Evolutionary conservation across 2,113 vertebrate genomes (phyloP).

Genomic region (Micromys minutus): DNA sequence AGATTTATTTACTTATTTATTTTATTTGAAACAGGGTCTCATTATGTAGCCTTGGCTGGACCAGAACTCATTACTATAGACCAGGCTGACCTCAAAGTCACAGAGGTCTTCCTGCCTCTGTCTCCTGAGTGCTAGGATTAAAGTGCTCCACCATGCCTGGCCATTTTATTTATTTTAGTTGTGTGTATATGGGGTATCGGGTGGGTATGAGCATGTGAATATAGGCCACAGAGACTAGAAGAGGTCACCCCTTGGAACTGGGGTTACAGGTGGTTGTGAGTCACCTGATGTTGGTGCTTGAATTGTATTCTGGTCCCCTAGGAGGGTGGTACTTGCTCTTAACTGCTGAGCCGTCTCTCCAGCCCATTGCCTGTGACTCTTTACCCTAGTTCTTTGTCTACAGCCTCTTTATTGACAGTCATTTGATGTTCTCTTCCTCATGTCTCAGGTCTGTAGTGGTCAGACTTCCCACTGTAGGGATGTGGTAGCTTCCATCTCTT

Average conservation of each 20-base stretch:
- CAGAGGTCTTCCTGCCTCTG: not conserved
- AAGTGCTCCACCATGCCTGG: not conserved
- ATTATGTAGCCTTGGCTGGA: not conserved
- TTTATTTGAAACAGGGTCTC: not conserved
- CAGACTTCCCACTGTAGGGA: rapidly evolving
- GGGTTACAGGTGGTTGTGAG: not conserved
- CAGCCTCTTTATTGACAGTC: not conserved
- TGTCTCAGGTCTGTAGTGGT: not conserved
- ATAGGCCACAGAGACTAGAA: not conserved
- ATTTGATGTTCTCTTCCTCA: not conserved
- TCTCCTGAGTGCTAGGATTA: not conserved
- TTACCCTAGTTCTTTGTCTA: not conserved
- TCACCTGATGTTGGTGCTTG: not conserved
- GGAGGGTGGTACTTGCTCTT: not conserved
- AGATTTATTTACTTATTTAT: not conserved
- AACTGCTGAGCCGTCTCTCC: not conserved
- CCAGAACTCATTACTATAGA: not conserved
- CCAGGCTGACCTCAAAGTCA: not conserved
- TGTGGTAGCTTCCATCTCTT: not conserved
- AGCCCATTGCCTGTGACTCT: not conserved
- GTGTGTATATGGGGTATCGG: not conserved
- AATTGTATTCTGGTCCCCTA: not conserved
- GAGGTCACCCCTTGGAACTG: not conserved
- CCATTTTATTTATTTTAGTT: not conserved
- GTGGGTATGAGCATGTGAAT: not conserved